Evolutionary conservation across 2,888 invertebrate genomes (phyloP), one percentile per base, ranked within the genome.

Genomic region (Cantharis lateralis): DNA sequence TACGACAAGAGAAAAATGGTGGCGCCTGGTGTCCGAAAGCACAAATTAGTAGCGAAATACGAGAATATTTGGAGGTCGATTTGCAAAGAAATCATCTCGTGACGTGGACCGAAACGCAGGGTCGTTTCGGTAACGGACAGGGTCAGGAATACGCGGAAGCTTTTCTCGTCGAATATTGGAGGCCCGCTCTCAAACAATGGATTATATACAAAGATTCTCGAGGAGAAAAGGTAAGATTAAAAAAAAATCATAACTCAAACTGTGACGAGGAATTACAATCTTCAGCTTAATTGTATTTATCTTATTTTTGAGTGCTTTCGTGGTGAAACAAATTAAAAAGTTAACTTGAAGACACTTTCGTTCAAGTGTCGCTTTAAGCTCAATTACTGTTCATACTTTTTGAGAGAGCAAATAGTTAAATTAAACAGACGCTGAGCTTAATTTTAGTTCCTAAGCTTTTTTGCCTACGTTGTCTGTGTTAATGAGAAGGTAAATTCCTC

Each of bases 21-120:
- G 97, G 97, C 0, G 97, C 97, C 0, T 97, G 97, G 97, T 97
- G 97, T 88, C 97, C 97, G 10, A 93, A 94, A 84, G 93, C 93
- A 0, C 92, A 94, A 84, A 95, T 96, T 82, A 92, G 93, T 81
- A 91, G 93, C 72, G 92, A 92, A 75, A 92, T 94, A 76, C 92
- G 94, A 13, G 96, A 97, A 86, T 97, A 93, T 87, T 89, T 97
- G 69, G 95, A 97, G 87, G 92, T 95, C 71, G 94, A 96, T 85
- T 90, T 97, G 64, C 91, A 90, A 16, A 91, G 90, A 75, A 91
- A 94, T 84, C 94, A 94, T 87, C 90, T 96, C 83, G 93, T 97
- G 84, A 95, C 96, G 0, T 93, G 92, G 88, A 94, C 94, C 0
- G 96, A 96, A 86, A 96, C 96, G 1, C 97, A 97, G 87, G 97